A percentile compares a stretch with the other conserved stretches of the same genome.
phyloP scores from a whole-genome alignment of 2,888 invertebrate genomes.

The Pilophorus perplexus region DNA sequence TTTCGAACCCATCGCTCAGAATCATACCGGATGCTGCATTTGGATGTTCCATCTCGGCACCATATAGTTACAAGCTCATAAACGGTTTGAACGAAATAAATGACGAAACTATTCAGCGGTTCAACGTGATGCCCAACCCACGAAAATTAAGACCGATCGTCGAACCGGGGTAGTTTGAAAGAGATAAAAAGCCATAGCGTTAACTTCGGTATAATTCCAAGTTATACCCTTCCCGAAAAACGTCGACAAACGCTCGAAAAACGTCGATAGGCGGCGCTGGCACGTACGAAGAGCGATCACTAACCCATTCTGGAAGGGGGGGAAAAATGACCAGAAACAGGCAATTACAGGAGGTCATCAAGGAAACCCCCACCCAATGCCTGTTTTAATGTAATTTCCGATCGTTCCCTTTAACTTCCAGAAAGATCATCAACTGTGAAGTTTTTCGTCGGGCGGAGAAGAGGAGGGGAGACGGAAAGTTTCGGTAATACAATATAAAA shows the following conservation, averaged over 20 bases:
- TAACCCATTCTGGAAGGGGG: not conserved
- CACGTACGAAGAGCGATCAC: constrained; percentile 22
- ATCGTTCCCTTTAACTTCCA: constrained; percentile 29
- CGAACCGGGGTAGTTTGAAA: constrained; percentile 1
- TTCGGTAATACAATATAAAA: constrained; percentile 40
- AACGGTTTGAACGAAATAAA: too few relatives aligned
- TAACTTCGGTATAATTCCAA: constrained; percentile 15
- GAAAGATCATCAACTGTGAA: constrained; percentile 30
- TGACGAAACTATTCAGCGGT: too few relatives aligned
- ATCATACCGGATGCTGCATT: too few relatives aligned
- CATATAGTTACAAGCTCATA: too few relatives aligned
- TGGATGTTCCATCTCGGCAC: too few relatives aligned
- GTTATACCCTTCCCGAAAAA: not conserved
- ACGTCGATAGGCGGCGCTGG: constrained; percentile 16
- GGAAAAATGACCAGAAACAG: constrained; percentile 15
- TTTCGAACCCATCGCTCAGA: too few relatives aligned
- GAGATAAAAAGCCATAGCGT: constrained; percentile 1
- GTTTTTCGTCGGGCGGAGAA: not conserved
- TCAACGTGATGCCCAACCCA: too few relatives aligned
- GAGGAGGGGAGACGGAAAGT: too few relatives aligned
- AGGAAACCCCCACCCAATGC: constrained; percentile 24
- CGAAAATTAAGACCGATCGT: too few relatives aligned
- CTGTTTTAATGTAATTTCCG: constrained; percentile 40
- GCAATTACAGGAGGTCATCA: constrained; percentile 34
- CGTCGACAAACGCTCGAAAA: constrained; percentile 1